These are phyloP conservation scores for Jacana jacana DNA, from an alignment of 2,113 vertebrate species.

Conservation along the genomic window DNA sequence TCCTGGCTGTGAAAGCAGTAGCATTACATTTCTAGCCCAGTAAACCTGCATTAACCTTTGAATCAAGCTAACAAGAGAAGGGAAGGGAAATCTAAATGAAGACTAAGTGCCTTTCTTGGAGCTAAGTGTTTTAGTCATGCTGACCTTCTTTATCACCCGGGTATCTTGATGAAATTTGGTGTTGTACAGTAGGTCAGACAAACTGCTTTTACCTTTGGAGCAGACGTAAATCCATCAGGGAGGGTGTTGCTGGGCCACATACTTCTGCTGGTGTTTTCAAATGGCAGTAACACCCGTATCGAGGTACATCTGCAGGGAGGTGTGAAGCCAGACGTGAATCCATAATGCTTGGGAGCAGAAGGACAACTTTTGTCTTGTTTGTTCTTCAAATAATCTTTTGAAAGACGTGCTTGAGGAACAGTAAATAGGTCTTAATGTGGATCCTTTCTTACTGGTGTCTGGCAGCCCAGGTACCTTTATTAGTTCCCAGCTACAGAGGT, in stretches of 20 bases:
- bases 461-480: no score
- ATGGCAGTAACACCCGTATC: background rate
- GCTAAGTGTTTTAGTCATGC: background rate
- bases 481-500: background rate
- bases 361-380: background rate
- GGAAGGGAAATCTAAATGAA: background rate
- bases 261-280: background rate
- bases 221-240: background rate
- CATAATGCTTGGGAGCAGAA: background rate
- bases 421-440: background rate
- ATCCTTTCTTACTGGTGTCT: background rate
- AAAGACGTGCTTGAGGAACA: background rate
- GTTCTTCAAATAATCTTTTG: background rate
- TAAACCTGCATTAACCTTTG: fast-evolving
- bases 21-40: background rate
- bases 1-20: background rate
- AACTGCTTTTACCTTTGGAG: background rate
- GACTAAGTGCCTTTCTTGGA: background rate
- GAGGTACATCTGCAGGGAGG: background rate
- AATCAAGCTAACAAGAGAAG: background rate
- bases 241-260: background rate
- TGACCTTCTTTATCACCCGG: background rate
- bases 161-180: background rate
- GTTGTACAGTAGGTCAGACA: background rate
- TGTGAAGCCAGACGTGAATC: background rate